Conservation (phyloP, 2,113 vertebrate species). For the Python bivittatus region DNA sequence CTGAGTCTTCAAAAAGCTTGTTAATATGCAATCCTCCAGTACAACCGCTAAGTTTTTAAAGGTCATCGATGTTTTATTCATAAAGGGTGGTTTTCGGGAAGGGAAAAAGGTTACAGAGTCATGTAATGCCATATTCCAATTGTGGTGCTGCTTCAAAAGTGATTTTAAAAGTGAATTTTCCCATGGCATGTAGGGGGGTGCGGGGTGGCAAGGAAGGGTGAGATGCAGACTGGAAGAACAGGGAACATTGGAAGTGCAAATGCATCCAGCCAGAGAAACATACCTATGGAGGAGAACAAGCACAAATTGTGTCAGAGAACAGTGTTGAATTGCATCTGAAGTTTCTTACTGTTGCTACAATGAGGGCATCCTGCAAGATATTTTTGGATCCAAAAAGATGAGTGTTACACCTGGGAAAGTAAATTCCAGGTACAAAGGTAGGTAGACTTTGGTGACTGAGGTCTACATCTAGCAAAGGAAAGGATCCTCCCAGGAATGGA, state of each 20-base stretch:
- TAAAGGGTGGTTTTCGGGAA: conserved; percentile 85
- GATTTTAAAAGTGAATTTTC: conserved; percentile 45
- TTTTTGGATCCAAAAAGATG: not conserved
- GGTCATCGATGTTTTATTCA: conserved; percentile 87
- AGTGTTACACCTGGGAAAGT: not conserved
- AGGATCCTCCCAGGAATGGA: no score
- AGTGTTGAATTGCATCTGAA: no score
- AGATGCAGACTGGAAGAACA: not conserved
- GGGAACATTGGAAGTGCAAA: not conserved
- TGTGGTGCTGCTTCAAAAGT: conserved; percentile 73
- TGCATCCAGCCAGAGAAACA: not conserved
- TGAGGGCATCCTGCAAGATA: not conserved
- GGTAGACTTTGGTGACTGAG: not conserved
- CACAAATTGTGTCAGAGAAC: no score
- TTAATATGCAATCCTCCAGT: conserved; percentile 88
- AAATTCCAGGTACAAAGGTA: not conserved
- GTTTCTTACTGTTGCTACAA: not conserved
- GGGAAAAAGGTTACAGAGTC: conserved; percentile 82
- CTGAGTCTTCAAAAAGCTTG: conserved; percentile 85
- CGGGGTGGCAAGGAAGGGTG: conserved; percentile 4
- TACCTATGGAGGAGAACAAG: not conserved
- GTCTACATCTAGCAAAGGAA: not conserved
- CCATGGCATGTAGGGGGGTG: conserved; percentile 59
- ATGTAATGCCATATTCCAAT: conserved; percentile 84
- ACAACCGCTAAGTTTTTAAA: conserved; percentile 87